Percentiles rank a stretch among this genome's conserved stretches.
These are phyloP conservation scores for Leucophenga maculata DNA, from an alignment of 2,888 invertebrate genomes.

Conservation along the genomic window DNA sequence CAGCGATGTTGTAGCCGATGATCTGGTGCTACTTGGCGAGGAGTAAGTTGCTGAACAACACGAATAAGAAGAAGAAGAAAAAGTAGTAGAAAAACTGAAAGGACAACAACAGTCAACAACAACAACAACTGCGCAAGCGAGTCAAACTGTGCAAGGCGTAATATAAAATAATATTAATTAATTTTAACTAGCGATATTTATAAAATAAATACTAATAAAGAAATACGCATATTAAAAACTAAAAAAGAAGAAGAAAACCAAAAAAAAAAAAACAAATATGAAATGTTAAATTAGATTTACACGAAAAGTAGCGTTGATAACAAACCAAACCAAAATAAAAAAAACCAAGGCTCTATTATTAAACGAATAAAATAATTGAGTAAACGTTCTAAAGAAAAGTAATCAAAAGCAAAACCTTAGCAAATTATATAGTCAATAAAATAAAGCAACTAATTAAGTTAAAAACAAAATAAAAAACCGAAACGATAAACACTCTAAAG, in stretches of 20 bases:
- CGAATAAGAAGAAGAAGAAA: slow-evolving; percentile 10
- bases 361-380: slow-evolving; percentile 28
- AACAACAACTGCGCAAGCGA: slow-evolving; percentile 51
- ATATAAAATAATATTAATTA: slow-evolving; percentile 44
- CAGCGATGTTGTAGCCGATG: slow-evolving; percentile 95
- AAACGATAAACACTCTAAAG: slow-evolving; percentile 7
- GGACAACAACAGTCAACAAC: slow-evolving; percentile 34
- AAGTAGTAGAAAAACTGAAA: slow-evolving; percentile 18
- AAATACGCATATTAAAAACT: slow-evolving; percentile 13
- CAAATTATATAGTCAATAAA: slow-evolving; percentile 52
- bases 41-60: slow-evolving; percentile 72
- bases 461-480: slow-evolving; percentile 16
- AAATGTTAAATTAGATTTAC: slow-evolving; percentile 33
- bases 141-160: slow-evolving; percentile 66
- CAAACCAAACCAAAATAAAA: too few species aligned
- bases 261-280: slow-evolving; percentile 33
- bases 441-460: neutral
- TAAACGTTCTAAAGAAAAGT: slow-evolving; percentile 45
- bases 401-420: slow-evolving; percentile 62
- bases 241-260: slow-evolving; percentile 3
- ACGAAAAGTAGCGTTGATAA: slow-evolving; percentile 58
- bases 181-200: slow-evolving; percentile 59
- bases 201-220: slow-evolving; percentile 11
- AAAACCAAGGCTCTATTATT: slow-evolving; percentile 25
- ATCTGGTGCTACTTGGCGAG: slow-evolving; percentile 86